Base-by-base conservation (phyloP, 2,888 invertebrate genomes). In the Xanthostigma xanthostigma region DNA sequence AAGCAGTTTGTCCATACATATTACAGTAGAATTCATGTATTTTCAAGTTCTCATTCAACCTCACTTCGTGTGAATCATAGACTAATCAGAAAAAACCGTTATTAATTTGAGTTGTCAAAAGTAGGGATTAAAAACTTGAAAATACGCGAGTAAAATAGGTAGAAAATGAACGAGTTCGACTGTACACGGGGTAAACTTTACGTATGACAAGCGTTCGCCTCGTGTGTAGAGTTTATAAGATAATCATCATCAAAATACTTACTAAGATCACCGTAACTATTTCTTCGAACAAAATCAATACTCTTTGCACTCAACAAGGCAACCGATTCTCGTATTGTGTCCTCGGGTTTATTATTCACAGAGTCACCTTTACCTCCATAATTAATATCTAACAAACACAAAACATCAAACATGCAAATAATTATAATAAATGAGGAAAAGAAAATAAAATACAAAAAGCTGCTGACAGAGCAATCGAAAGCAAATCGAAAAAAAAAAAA, bases 221-320 rank as follows among this genome's bases (percentile, higher is more conserved):
- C n/a, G n/a, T n/a, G n/a, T n/a, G n/a, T n/a, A n/a, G n/a, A n/a
- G n/a, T n/a, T n/a, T n/a, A n/a, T n/a, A n/a, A n/a, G n/a, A n/a
- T n/a, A n/a, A n/a, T n/a, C n/a, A n/a, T n/a, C n/a, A n/a, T n/a
- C 36, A 45, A 48, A 51, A 49, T 46, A 76, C 78, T 72, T 68
- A 79, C 80, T 79, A 54, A 83, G 73, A 64, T 84, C 84, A 17
- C 81, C 80, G 57, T 82, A 83, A 68, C 83, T 84, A 69, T 82
- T 84, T 50, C 84, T 68, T 47, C 83, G 65, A 37, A 79, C 79
- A 64, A 80, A 82, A 55, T 84, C 84, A 56, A 84, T 77, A 14
- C 68, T 66, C 55, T 74, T 75, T 48, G 67, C 68, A 45, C 69
- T 64, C 48, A 74, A 64, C 17, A 75, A 64, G 17, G 48, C 42